phyloP scores from a whole-genome alignment of 2,113 vertebrate genomes.

The Solenodon paradoxus region DNA sequence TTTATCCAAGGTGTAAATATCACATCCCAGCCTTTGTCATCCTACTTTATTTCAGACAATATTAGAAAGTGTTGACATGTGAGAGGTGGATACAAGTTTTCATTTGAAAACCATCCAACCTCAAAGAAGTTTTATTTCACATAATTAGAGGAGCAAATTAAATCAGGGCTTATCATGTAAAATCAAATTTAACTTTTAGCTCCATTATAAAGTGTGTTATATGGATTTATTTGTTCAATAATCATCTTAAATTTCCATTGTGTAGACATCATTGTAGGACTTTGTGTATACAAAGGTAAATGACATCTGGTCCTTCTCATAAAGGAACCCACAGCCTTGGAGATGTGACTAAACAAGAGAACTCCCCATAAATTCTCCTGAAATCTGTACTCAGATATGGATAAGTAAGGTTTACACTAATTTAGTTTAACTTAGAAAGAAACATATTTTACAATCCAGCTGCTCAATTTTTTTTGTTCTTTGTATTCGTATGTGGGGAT shows the following conservation, averaged over 20 bases:
- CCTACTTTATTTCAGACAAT: conserved; percentile 52
- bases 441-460: not conserved
- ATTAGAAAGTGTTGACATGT: conserved; percentile 51
- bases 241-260: not conserved
- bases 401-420: not conserved
- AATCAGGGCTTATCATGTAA: not conserved
- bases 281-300: not conserved
- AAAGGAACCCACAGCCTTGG: not conserved
- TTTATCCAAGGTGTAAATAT: conserved; percentile 53
- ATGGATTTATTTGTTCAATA: not conserved
- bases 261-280: not conserved
- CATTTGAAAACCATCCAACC: conserved; percentile 57
- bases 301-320: not conserved
- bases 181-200: conserved; percentile 11
- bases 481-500: not conserved
- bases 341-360: not conserved
- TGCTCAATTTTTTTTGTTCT: not conserved
- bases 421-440: not conserved
- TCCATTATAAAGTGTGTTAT: not conserved
- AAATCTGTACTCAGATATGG: not conserved
- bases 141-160: conserved; percentile 34
- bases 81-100: conserved; percentile 28
- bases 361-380: not conserved
- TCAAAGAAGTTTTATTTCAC: conserved; percentile 15
- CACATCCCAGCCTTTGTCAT: not conserved